Conservation (phyloP, 1,140 invertebrate species). For the Drosophila melanogaster region DNA sequence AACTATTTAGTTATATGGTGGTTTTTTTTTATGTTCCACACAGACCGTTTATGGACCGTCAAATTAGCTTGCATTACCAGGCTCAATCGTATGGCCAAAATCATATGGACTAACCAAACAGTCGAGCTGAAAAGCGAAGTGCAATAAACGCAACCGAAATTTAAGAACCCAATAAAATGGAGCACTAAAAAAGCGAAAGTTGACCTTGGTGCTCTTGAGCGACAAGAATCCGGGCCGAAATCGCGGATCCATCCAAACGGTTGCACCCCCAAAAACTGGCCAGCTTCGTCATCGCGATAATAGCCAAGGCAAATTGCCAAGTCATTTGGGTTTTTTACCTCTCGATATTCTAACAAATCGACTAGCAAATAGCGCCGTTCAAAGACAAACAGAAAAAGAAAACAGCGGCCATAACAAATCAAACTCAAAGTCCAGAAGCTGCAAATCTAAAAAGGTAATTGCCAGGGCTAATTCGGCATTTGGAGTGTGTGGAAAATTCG, state of each 20-base stretch:
- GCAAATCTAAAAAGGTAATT: conserved; percentile 67
- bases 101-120: conserved; percentile 5
- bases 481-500: conserved; percentile 31
- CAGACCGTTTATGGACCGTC: conserved; percentile 1
- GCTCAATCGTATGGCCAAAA: conserved; percentile 15
- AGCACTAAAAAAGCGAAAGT: conserved; percentile 29
- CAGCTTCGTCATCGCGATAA: conserved; percentile 36
- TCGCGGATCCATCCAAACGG: conserved; percentile 27
- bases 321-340: conserved; percentile 56
- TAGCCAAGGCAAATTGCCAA: conserved; percentile 46
- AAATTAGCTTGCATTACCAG: conserved; percentile 11
- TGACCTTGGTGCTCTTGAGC: conserved; percentile 17
- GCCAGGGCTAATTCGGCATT: conserved; percentile 61
- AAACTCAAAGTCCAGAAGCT: conserved; percentile 53
- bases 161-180: conserved; percentile 37
- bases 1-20: background rate
- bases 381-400: conserved; percentile 23
- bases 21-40: background rate
- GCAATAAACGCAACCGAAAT: conserved; percentile 38
- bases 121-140: conserved; percentile 3
- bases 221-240: conserved; percentile 20
- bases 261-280: conserved; percentile 41
- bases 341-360: conserved; percentile 44
- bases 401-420: conserved; percentile 16
- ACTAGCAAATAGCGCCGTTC: conserved; percentile 38